Percentiles rank a stretch among this genome's conserved stretches.
Conservation (phyloP, 2,888 invertebrate species). For the Plagodis dolabraria region DNA sequence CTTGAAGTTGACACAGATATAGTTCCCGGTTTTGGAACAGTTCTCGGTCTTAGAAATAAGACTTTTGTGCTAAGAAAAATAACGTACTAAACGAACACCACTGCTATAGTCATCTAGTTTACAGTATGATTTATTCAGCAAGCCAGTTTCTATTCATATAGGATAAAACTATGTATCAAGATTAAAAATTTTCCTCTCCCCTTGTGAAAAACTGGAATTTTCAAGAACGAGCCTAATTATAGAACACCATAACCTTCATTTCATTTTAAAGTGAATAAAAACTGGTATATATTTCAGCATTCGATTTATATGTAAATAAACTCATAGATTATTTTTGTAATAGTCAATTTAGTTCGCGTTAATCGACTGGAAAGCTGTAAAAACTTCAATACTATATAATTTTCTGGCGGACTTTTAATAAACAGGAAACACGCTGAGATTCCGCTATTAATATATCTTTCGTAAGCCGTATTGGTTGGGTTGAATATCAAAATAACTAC, state of each 20-base stretch:
- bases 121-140: too few species aligned
- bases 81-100: too few species aligned
- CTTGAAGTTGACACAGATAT: too few species aligned
- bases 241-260: slow-evolving; percentile 7
- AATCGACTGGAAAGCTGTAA: slow-evolving; percentile 26
- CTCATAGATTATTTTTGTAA: slow-evolving; percentile 10
- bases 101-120: too few species aligned
- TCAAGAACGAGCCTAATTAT: not conserved
- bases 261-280: slow-evolving; percentile 3
- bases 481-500: too few species aligned
- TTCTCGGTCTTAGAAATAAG: too few species aligned
- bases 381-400: slow-evolving; percentile 32
- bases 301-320: slow-evolving; percentile 16
- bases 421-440: slow-evolving; percentile 49
- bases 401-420: slow-evolving; percentile 33
- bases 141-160: too few species aligned
- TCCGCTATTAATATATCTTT: slow-evolving; percentile 5
- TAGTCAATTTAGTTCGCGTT: slow-evolving; percentile 30
- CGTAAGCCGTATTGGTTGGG: too few species aligned
- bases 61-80: too few species aligned
- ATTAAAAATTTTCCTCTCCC: too few species aligned
- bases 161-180: too few species aligned
- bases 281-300: not conserved
- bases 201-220: not conserved
- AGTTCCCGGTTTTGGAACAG: too few species aligned